Conservation (phyloP, 2,797 vertebrate species). For the Artibeus jamaicensis region DNA sequence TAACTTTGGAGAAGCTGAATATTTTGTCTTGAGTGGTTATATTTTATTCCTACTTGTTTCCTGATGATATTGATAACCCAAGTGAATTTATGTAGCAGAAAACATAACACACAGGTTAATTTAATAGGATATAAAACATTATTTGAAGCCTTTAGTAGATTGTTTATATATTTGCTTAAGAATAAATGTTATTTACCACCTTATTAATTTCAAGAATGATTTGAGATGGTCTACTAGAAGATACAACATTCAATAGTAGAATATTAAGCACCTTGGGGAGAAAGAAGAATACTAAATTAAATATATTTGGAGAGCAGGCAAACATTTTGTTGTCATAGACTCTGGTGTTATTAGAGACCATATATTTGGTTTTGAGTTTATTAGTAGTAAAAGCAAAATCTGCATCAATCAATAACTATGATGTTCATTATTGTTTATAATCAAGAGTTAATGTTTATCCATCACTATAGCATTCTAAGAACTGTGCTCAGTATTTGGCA, state of each 20-base stretch:
- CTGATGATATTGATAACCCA: neutral
- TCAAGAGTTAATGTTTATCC: neutral
- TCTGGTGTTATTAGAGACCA: neutral
- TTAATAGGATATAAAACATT: neutral
- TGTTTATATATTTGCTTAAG: neutral
- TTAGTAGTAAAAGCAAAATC: neutral
- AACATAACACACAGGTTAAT: neutral
- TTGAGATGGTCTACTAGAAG: neutral
- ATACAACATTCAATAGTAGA: neutral
- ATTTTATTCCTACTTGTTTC: neutral
- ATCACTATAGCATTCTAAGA: neutral
- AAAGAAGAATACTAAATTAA: neutral
- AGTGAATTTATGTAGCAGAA: neutral
- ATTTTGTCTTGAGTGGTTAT: neutral
- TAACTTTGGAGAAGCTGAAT: neutral
- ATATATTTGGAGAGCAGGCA: neutral
- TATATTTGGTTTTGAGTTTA: neutral
- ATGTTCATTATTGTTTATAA: neutral
- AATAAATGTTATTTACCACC: neutral
- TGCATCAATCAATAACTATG: neutral
- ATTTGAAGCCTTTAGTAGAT: neutral
- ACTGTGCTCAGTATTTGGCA: neutral
- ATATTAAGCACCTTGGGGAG: neutral
- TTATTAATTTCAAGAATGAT: neutral
- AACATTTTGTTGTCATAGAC: neutral